Conservation (phyloP, 2,888 invertebrate species). For the Maniola hyperantus region DNA sequence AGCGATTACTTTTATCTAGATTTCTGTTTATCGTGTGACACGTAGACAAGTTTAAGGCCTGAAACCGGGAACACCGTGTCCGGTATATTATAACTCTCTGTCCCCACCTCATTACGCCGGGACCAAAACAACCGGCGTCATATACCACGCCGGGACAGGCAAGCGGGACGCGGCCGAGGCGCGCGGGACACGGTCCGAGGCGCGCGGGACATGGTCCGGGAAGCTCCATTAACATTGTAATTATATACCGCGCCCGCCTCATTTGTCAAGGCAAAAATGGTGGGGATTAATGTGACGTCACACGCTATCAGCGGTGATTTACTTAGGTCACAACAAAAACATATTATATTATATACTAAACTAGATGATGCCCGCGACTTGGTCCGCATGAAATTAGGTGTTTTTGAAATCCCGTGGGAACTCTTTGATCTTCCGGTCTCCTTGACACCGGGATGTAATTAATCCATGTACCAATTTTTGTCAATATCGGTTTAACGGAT, state of each 20-base stretch:
- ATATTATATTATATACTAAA: too few species aligned
- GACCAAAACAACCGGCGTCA: conserved; percentile 5
- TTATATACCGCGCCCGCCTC: conserved; percentile 47
- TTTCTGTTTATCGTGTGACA: too few species aligned
- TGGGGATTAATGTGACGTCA: background rate
- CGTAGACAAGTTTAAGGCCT: background rate
- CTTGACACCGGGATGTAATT: too few species aligned
- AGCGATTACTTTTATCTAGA: too few species aligned
- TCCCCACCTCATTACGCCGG: conserved; percentile 3
- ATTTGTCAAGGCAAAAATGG: conserved; percentile 43
- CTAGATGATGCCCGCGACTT: too few species aligned
- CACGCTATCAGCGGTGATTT: background rate
- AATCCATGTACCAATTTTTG: too few species aligned
- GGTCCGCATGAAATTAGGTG: too few species aligned
- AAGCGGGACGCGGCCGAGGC: conserved; percentile 9
- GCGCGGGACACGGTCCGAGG: background rate
- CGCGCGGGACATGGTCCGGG: background rate
- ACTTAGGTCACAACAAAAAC: background rate
- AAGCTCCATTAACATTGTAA: conserved; percentile 49
- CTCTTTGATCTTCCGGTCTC: too few species aligned
- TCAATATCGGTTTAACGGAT: too few species aligned
- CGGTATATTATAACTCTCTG: background rate
- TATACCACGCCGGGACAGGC: background rate
- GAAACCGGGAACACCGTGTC: background rate
- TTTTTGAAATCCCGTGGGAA: too few species aligned